Evolutionary conservation across 2,113 vertebrate species (phyloP), one percentile per base, ranked within the genome.

Genomic region (Tetrao urogallus): DNA sequence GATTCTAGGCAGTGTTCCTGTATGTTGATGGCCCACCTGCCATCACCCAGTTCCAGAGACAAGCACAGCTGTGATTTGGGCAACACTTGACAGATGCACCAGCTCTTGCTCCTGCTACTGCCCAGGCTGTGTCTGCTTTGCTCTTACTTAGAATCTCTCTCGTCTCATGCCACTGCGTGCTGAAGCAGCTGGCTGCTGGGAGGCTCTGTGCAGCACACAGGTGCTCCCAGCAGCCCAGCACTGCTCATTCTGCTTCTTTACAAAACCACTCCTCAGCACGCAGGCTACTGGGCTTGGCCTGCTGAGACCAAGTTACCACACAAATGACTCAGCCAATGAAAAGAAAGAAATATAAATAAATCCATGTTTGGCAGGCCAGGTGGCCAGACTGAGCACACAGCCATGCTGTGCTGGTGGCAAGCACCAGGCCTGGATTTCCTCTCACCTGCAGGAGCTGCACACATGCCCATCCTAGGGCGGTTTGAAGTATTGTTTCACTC

Each of bases 381-480:
- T n/a, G 50, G 22, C 8, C 5, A 14, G 27, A 65, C 15, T 2
- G 1, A 3, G 12, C 0, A 1, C 27, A 56, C 50, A 52, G 54
- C 0, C 0, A 30, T 0, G 1, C 45, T 32, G 0, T 52, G 50
- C 25, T 52, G 2, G 66, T 24, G 40, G 20, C 0, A 2, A 43
- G 40, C 40, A 52, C 24, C 17, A 24, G 27, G 8, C 24, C 34
- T 24, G 24, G 22, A 40, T 27, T 36, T 38, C 60, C 15, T 58
- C 32, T 63, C 60, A 63, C 34, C 56, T 40, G 61, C 73, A 78
- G 57, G n/a, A 84, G 38, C 25, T 2, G 2, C 30, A n/a, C 10
- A 9, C 0, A 0, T 13, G 7, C 14, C 28, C 1, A 0, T 64
- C 34, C 17, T 20, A 34, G 19, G 2, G 25, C 22, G 3, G 3